Conservation (phyloP, 2,797 vertebrate genomes). For the Melanogrammus aeglefinus region DNA sequence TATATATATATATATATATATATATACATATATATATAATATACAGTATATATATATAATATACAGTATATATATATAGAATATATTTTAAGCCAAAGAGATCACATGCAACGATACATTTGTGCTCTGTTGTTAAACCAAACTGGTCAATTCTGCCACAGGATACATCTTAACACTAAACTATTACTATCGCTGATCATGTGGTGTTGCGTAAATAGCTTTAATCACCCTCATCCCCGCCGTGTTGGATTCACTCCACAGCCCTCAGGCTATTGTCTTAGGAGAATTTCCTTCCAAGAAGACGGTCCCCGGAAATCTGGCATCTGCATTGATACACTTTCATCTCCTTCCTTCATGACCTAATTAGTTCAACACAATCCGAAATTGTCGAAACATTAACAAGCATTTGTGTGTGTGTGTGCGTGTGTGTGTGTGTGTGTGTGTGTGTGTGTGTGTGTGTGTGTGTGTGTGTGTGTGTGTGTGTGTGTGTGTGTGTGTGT, state of each 20-base stretch:
- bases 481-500: not conserved
- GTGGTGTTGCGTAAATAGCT: slow-evolving; percentile 1
- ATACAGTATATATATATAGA: too few species aligned
- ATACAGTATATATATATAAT: too few species aligned
- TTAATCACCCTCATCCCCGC: slow-evolving; percentile 17
- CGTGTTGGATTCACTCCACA: slow-evolving; percentile 3
- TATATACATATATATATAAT: too few species aligned
- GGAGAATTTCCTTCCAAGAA: slow-evolving; percentile 29
- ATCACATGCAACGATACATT: not conserved
- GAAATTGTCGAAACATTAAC: slow-evolving; percentile 57
- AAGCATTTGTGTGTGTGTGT: slow-evolving; percentile 45
- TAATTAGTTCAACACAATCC: slow-evolving; percentile 45
- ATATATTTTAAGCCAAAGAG: not conserved
- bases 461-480: not conserved
- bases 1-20: too few species aligned
- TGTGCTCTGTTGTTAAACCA: not conserved
- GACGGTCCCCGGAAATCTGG: slow-evolving; percentile 19
- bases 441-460: not conserved
- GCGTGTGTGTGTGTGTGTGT: slow-evolving; percentile 12
- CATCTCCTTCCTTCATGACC: slow-evolving; percentile 23
- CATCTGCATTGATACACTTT: slow-evolving; percentile 11
- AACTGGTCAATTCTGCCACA: slow-evolving; percentile 16
- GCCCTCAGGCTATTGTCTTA: slow-evolving; percentile 28
- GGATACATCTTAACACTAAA: slow-evolving; percentile 44
- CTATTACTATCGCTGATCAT: slow-evolving; percentile 25